Evolutionary conservation across 2,888 invertebrate genomes (phyloP).

Genomic region (Malthinus flaveolus): DNA sequence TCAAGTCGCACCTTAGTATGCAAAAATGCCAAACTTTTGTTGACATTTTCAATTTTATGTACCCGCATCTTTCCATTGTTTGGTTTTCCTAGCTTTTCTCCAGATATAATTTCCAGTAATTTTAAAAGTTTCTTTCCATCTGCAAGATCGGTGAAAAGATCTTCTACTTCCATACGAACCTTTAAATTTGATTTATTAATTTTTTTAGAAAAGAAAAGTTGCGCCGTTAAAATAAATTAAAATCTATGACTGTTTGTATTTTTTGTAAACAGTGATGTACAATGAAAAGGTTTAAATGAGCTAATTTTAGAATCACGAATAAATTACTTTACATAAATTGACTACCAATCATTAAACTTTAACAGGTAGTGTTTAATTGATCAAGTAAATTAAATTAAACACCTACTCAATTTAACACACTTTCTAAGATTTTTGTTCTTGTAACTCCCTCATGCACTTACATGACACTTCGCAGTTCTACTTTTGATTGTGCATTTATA

Average conservation of each 20-base stretch:
- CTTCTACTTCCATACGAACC: conserved; percentile 98
- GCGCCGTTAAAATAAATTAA: not conserved
- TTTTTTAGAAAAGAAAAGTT: not conserved
- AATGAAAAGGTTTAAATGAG: not conserved
- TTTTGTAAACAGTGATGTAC: not conserved
- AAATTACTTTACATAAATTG: not conserved
- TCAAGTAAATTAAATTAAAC: not conserved
- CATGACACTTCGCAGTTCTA: too few relatives aligned
- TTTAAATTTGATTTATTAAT: not conserved
- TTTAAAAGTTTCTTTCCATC: conserved; percentile 92
- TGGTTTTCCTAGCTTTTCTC: conserved; percentile 94
- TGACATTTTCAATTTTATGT: conserved; percentile 99
- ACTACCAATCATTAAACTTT: not conserved
- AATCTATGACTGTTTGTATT: not conserved
- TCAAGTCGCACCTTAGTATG: conserved; percentile 96
- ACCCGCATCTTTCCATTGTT: conserved; percentile 96
- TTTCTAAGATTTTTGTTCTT: too few relatives aligned
- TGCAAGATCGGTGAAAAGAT: conserved; percentile 93
- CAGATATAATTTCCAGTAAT: conserved; percentile 97
- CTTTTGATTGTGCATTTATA: too few relatives aligned
- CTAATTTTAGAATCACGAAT: conserved; percentile 4
- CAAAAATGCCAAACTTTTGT: conserved; percentile 93
- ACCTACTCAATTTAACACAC: not conserved
- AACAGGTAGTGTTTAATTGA: conserved; percentile 1
- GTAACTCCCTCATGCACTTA: too few relatives aligned